Base-by-base conservation (phyloP, 2,797 vertebrate species). In the Anguilla anguilla region DNA sequence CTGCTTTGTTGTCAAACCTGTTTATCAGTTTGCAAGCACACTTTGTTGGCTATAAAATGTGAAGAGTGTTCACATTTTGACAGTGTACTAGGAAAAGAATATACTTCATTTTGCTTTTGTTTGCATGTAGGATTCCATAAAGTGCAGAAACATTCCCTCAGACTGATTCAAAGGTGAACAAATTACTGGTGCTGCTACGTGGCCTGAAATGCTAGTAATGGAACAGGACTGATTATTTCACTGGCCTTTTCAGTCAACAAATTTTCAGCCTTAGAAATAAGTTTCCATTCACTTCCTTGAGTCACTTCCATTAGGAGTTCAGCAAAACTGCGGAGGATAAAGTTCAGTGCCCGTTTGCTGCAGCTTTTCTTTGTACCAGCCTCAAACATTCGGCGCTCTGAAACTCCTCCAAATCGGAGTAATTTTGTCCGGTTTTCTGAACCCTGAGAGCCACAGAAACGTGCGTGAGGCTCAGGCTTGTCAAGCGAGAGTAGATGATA, bases 401-500 rank as follows among this genome's bases (percentile, higher is more conserved):
- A 35, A 77, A 61, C 31, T 15, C 19, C 61, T 64, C 51, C 6
- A n/a, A 5, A 25, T 39, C 25, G 61, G 35, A 19, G 6, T 9
- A 61, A 87, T 19, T 82, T 46, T 1, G 4, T 61, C 67, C 3
- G 2, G 7, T 2, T 1, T 28, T 10, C 61, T 22, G 22, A 43
- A 64, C 31, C 74, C 19, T 84, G 28, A 39, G 28, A 31, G 61
- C 64, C 49, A 43, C 46, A 19, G 59, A 35, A 28, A 59, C 22
- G 2, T 49, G 22, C 13, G 2, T n/a, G 17, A 59, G 51, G 64
- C 82, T 13, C 2, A 83, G 17, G 83, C 86, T 90, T 90, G 88
- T 90, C 88, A 90, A 22, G 85, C 89, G 85, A 87, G 90, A 91
- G 90, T 90, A 90, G 89, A 88, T 90, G 91, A 93, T 92, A 89